Evolutionary conservation across 1,140 invertebrate genomes (phyloP).

Genomic region (Spodoptera litura): DNA sequence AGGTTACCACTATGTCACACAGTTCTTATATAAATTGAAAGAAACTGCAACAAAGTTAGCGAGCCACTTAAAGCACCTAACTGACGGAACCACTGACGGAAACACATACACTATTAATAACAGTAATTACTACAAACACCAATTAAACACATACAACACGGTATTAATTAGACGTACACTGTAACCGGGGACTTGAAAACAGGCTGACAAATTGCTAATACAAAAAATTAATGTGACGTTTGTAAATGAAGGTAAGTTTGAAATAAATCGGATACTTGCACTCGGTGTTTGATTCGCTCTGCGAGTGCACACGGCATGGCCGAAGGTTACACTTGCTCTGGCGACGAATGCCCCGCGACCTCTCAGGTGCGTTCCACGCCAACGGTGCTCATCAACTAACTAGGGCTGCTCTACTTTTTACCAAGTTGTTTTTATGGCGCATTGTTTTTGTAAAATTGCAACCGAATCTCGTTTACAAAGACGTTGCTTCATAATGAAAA

Average conservation of each 20-base stretch:
- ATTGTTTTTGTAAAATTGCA: slow-evolving; percentile 66
- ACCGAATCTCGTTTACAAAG: slow-evolving; percentile 32
- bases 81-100: neutral
- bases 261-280: slow-evolving; percentile 72
- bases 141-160: slow-evolving; percentile 23
- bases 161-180: neutral
- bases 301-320: slow-evolving; percentile 77
- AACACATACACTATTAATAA: slow-evolving; percentile 33
- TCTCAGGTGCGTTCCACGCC: slow-evolving; percentile 65
- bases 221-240: neutral
- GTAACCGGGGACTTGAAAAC: neutral
- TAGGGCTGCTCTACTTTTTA: slow-evolving; percentile 75
- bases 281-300: slow-evolving; percentile 68
- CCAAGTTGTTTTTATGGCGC: slow-evolving; percentile 66
- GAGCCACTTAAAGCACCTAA: too few relatives aligned
- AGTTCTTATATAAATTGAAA: too few relatives aligned
- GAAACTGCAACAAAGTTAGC: too few relatives aligned
- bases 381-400: slow-evolving; percentile 70
- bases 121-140: slow-evolving; percentile 16
- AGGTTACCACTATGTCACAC: too few relatives aligned
- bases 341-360: slow-evolving; percentile 58
- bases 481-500: slow-evolving; percentile 56
- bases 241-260: slow-evolving; percentile 7
- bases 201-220: neutral
- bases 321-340: slow-evolving; percentile 55